These are phyloP conservation scores for Cantharis rufa DNA, from an alignment of 2,888 invertebrate species.

Conservation along the genomic window DNA sequence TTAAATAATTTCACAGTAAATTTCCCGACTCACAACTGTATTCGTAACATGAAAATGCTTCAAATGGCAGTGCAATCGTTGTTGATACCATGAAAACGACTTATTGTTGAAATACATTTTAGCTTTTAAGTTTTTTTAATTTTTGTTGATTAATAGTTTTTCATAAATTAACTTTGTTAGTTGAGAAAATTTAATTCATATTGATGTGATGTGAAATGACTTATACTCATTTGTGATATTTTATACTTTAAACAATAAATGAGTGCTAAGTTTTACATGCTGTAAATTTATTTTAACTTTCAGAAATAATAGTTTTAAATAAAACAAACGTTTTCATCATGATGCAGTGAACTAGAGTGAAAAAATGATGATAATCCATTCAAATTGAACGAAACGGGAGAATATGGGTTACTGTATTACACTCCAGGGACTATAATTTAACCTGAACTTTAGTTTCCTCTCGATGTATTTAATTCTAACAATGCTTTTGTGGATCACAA, in stretches of 20 bases:
- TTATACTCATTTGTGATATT: slow-evolving; percentile 17
- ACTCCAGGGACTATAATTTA: too few relatives aligned
- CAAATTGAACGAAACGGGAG: too few relatives aligned
- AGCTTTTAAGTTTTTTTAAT: neutral
- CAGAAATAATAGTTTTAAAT: too few relatives aligned
- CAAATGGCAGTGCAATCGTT: slow-evolving; percentile 67
- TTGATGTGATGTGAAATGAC: neutral
- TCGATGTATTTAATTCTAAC: too few relatives aligned
- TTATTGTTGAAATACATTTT: neutral
- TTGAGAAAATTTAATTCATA: neutral
- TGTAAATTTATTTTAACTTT: too few relatives aligned
- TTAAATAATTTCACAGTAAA: slow-evolving; percentile 69
- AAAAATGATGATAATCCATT: too few relatives aligned
- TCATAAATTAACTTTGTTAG: neutral
- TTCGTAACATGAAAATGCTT: slow-evolving; percentile 70
- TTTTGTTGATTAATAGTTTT: neutral
- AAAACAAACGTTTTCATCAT: too few relatives aligned
- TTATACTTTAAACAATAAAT: slow-evolving; percentile 19
- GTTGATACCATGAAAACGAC: slow-evolving; percentile 6
- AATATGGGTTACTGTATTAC: too few relatives aligned
- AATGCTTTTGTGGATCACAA: too few relatives aligned
- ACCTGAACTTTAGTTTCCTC: too few relatives aligned
- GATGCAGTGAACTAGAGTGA: too few relatives aligned
- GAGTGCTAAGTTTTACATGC: slow-evolving; percentile 7
- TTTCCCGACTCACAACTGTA: slow-evolving; percentile 69